These are phyloP conservation scores for Phrynocephalus guinanensis DNA, from an alignment of 2,797 vertebrate genomes.

Conservation along the genomic window DNA sequence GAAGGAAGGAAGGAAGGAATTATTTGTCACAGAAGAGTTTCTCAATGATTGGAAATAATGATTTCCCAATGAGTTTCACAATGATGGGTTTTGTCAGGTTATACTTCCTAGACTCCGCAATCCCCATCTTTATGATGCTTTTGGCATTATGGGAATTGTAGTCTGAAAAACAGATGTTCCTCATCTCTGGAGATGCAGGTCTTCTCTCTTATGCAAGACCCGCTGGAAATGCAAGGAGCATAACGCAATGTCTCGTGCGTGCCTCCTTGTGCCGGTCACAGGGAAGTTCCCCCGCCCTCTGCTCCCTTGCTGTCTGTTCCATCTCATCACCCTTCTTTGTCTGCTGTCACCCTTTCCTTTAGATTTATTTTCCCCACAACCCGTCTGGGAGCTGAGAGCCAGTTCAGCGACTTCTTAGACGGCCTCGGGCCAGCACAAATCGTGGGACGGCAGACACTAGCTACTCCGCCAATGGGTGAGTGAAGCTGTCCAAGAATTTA, in stretches of 20 bases:
- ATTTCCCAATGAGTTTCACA: too few species aligned
- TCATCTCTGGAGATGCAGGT: too few species aligned
- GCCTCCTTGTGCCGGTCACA: neutral
- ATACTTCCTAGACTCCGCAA: too few species aligned
- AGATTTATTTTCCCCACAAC: slow-evolving; percentile 82
- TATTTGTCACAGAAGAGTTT: too few species aligned
- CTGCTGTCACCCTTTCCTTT: slow-evolving; percentile 29
- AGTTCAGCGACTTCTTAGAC: slow-evolving; percentile 98
- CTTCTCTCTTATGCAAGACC: too few species aligned
- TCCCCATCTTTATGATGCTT: too few species aligned
- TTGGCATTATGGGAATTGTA: too few species aligned
- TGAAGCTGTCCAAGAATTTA: neutral
- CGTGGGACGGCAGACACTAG: slow-evolving; percentile 94
- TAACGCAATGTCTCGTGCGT: too few species aligned
- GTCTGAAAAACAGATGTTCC: too few species aligned
- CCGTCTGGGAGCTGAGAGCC: slow-evolving; percentile 92
- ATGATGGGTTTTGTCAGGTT: too few species aligned
- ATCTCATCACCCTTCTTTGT: neutral
- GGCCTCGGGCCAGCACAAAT: slow-evolving; percentile 97
- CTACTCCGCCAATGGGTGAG: slow-evolving; percentile 97
- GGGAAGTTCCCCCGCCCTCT: neutral
- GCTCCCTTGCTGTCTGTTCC: neutral
- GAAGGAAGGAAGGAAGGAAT: too few species aligned
- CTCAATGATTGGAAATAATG: too few species aligned
- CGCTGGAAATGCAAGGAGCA: neutral